These are phyloP conservation scores for Drusus annulatus DNA, from an alignment of 1,140 invertebrate genomes.

Conservation along the genomic window DNA sequence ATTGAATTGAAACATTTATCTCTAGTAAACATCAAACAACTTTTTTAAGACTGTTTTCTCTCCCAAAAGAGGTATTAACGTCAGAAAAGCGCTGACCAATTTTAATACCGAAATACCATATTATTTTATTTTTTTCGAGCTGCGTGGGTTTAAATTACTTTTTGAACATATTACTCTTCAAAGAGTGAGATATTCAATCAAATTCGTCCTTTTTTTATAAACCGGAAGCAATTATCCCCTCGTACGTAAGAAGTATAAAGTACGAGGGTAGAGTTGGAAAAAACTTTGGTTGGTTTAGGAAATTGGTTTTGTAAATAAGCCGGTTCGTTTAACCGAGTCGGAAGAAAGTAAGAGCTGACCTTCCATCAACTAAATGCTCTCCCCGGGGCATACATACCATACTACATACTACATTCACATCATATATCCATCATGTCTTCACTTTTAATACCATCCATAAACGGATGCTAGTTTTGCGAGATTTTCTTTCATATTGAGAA, in stretches of 20 bases:
- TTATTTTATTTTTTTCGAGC: too few relatives aligned
- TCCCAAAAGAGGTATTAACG: too few relatives aligned
- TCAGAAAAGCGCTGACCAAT: too few relatives aligned
- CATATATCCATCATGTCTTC: conserved; percentile 27
- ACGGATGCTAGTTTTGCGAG: conserved; percentile 19
- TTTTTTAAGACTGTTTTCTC: too few relatives aligned
- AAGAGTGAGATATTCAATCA: conserved; percentile 5
- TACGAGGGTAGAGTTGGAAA: conserved; percentile 12
- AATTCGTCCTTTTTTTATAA: conserved; percentile 31
- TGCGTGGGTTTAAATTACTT: too few relatives aligned
- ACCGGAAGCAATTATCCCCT: conserved; percentile 33
- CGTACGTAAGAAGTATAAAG: conserved; percentile 22
- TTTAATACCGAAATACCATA: too few relatives aligned
- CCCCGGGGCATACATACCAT: not conserved
- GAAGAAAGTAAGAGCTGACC: conserved; percentile 32
- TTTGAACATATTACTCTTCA: not conserved
- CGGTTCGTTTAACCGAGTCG: conserved; percentile 35
- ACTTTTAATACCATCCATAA: conserved; percentile 8
- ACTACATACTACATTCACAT: too few relatives aligned
- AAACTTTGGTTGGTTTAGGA: conserved; percentile 41
- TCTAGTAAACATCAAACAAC: too few relatives aligned
- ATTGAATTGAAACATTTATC: too few relatives aligned
- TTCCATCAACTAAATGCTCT: conserved; percentile 12
- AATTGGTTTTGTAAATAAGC: conserved; percentile 43
- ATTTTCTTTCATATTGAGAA: not conserved